phyloP scores from a whole-genome alignment of 2,113 vertebrate species.

The Australoheros scitulus region DNA sequence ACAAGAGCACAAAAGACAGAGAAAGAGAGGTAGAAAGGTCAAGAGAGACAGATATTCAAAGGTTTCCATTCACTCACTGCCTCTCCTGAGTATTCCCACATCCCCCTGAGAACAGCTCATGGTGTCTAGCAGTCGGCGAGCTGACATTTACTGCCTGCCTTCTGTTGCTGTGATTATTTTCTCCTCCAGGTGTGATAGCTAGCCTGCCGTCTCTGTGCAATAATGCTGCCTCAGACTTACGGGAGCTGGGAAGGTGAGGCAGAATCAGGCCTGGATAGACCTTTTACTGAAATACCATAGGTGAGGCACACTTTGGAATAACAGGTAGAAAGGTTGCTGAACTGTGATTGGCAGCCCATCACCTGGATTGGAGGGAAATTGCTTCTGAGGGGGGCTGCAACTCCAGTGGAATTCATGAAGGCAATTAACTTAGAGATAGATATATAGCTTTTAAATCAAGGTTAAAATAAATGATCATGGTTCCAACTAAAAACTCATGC shows the following conservation, averaged over 20 bases:
- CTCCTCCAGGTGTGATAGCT: slow-evolving; percentile 62
- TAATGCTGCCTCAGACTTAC: slow-evolving; percentile 38
- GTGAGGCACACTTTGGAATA: not conserved
- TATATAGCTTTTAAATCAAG: too few species aligned
- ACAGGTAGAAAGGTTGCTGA: slow-evolving; percentile 23
- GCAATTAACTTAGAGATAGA: not conserved
- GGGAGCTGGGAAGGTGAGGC: not conserved
- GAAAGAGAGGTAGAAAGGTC: slow-evolving; percentile 50
- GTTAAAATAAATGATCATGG: not conserved
- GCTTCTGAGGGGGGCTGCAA: not conserved
- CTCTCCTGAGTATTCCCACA: slow-evolving; percentile 40
- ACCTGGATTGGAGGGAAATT: not conserved
- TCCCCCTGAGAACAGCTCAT: slow-evolving; percentile 24
- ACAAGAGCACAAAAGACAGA: slow-evolving; percentile 24
- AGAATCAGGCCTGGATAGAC: not conserved
- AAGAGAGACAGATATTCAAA: slow-evolving; percentile 57
- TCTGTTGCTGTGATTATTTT: slow-evolving; percentile 67
- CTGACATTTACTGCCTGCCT: slow-evolving; percentile 72
- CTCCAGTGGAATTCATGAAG: not conserved
- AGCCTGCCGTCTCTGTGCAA: slow-evolving; percentile 21
- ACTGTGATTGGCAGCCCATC: slow-evolving; percentile 6
- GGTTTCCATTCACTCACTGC: slow-evolving; percentile 58
- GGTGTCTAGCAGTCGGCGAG: slow-evolving; percentile 35
- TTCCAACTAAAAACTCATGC: not conserved
- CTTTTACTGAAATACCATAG: slow-evolving; percentile 36